Conservation (phyloP, 2,113 vertebrate species). For the Neomonachus schauinslandi region DNA sequence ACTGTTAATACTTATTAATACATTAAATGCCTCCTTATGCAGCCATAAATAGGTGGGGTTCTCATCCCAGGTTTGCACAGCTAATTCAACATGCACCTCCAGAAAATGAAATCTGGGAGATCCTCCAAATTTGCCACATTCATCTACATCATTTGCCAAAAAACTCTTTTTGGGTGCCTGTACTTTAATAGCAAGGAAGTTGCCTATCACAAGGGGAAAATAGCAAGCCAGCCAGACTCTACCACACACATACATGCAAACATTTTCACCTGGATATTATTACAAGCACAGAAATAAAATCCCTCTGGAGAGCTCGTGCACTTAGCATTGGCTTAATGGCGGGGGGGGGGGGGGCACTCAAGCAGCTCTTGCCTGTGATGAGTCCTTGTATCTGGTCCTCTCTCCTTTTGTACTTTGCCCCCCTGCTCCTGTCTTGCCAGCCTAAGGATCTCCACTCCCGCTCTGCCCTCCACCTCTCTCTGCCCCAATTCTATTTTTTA, state of each 20-base stretch:
- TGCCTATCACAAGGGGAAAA: conserved; percentile 30
- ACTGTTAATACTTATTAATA: conserved; percentile 52
- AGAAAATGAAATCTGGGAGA: conserved; percentile 46
- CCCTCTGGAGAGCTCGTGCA: neutral
- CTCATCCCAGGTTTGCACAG: conserved; percentile 31
- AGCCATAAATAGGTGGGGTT: conserved; percentile 46
- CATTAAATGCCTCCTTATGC: conserved; percentile 42
- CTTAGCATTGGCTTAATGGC: conserved; percentile 41
- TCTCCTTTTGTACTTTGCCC: conserved; percentile 57
- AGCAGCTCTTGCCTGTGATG: neutral
- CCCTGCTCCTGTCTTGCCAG: conserved; percentile 32
- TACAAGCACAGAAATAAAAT: conserved; percentile 43
- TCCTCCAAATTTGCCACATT: conserved; percentile 16
- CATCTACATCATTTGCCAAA: conserved; percentile 40
- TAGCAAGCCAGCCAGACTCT: conserved; percentile 17
- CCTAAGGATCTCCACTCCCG: neutral
- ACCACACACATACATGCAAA: neutral
- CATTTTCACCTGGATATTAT: conserved; percentile 60
- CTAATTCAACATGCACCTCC: conserved; percentile 39
- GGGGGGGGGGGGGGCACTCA: neutral
- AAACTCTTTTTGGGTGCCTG: conserved; percentile 2
- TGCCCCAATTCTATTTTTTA: conserved; percentile 65
- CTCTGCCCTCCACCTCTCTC: conserved; percentile 43
- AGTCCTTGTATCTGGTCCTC: conserved; percentile 43
- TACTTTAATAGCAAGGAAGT: conserved; percentile 31